Conservation (phyloP, 2,113 vertebrate genomes). For the Rhea americana region DNA sequence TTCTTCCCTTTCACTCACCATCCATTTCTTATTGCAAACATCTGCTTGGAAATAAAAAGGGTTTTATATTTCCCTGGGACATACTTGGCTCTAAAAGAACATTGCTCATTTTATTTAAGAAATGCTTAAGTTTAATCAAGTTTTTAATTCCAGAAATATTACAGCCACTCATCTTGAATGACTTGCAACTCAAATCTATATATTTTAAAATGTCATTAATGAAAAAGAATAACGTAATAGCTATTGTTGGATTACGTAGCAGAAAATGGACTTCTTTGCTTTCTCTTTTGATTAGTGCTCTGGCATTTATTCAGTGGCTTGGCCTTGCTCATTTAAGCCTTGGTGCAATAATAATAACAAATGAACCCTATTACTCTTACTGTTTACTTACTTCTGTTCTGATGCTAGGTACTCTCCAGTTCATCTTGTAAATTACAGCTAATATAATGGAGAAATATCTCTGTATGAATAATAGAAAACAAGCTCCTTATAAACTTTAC, state of each 20-base stretch:
- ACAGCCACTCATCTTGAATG: conserved; percentile 70
- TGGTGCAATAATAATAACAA: conserved; percentile 53
- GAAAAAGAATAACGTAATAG: conserved; percentile 59
- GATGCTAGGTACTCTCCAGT: conserved; percentile 48
- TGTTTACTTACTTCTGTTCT: conserved; percentile 61
- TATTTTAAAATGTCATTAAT: conserved; percentile 62
- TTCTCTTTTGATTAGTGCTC: conserved; percentile 50
- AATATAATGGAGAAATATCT: conserved; percentile 48
- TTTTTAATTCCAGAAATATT: conserved; percentile 77
- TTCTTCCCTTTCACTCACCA: conserved; percentile 79
- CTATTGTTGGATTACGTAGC: conserved; percentile 53
- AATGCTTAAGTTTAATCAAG: conserved; percentile 78
- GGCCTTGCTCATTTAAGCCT: conserved; percentile 58
- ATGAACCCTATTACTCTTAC: conserved; percentile 55
- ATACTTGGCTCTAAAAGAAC: conserved; percentile 72
- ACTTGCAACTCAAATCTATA: conserved; percentile 49
- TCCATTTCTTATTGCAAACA: conserved; percentile 84
- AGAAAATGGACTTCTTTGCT: conserved; percentile 58
- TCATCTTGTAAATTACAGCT: conserved; percentile 63
- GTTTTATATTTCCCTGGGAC: conserved; percentile 79
- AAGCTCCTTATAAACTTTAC: conserved; percentile 75
- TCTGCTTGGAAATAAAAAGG: conserved; percentile 81
- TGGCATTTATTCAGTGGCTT: conserved; percentile 57
- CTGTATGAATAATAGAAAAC: conserved; percentile 61
- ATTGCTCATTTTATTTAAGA: conserved; percentile 74